Percentiles rank a stretch among this genome's conserved stretches.
Evolutionary conservation across 2,113 vertebrate species (phyloP).

Genomic region (Nothocercus nigrocapillus): DNA sequence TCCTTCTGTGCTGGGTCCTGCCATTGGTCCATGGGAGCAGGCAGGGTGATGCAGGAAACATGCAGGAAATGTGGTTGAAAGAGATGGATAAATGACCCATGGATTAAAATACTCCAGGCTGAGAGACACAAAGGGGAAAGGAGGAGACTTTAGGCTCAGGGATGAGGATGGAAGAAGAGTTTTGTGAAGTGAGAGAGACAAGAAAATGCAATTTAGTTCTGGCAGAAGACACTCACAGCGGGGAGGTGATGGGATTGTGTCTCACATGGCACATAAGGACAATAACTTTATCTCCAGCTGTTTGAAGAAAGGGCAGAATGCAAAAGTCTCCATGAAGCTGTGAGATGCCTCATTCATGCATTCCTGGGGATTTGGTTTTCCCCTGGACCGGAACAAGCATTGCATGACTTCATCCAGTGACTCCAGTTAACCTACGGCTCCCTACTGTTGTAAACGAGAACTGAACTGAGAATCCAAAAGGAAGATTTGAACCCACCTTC

Average conservation of each 20-base stretch:
- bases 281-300: not conserved
- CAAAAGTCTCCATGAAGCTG: not conserved
- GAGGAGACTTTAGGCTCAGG: not conserved
- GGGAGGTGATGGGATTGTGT: not conserved
- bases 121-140: not conserved
- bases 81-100: fast-evolving
- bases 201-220: not conserved
- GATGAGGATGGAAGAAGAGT: not conserved
- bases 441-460: not conserved
- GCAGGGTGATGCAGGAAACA: not conserved
- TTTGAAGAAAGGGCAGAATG: not conserved
- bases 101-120: not conserved
- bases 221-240: not conserved
- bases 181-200: not conserved
- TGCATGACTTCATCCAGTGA: not conserved
- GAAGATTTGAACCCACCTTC: not conserved
- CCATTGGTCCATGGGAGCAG: fast-evolving
- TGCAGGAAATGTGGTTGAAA: not conserved
- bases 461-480: not conserved
- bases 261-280: not conserved
- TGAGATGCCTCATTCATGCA: not conserved
- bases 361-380: not conserved
- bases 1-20: not conserved
- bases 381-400: not conserved
- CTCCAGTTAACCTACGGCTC: not conserved